phyloP scores from a whole-genome alignment of 2,797 vertebrate genomes.

The Perodicticus potto region DNA sequence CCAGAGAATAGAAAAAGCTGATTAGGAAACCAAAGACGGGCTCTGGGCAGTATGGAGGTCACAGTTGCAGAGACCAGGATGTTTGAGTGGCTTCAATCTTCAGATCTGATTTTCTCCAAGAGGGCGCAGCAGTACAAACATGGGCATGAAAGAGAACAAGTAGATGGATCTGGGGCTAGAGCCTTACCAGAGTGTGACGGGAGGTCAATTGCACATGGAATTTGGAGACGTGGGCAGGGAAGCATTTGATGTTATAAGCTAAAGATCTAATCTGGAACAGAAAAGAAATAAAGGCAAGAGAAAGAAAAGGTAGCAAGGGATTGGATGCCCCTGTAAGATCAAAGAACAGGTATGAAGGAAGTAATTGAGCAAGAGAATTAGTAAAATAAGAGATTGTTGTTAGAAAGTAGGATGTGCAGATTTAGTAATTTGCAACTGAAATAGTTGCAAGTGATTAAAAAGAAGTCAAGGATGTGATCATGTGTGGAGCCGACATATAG shows the following conservation, averaged over 20 bases:
- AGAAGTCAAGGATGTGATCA: not conserved
- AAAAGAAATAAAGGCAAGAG: constrained; percentile 10
- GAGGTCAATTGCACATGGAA: not conserved
- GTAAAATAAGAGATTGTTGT: not conserved
- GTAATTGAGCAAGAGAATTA: not conserved
- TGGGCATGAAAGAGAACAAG: too few species aligned
- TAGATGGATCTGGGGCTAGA: not conserved
- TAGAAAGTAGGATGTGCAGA: not conserved
- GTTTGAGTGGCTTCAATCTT: not conserved
- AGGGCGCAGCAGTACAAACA: not conserved
- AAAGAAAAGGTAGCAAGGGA: not conserved
- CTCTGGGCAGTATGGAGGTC: not conserved
- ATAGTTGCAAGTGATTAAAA: not conserved
- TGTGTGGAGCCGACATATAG: not conserved
- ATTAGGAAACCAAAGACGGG: not conserved
- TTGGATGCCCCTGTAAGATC: not conserved
- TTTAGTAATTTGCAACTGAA: not conserved
- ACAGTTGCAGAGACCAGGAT: not conserved
- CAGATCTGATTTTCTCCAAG: not conserved
- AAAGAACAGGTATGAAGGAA: not conserved
- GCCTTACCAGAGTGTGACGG: not conserved
- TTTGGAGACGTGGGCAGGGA: not conserved
- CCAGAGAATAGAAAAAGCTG: not conserved
- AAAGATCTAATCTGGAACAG: not conserved
- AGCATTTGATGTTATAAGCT: not conserved